Conservation (phyloP, 2,888 invertebrate species). For the Plusia festucae region DNA sequence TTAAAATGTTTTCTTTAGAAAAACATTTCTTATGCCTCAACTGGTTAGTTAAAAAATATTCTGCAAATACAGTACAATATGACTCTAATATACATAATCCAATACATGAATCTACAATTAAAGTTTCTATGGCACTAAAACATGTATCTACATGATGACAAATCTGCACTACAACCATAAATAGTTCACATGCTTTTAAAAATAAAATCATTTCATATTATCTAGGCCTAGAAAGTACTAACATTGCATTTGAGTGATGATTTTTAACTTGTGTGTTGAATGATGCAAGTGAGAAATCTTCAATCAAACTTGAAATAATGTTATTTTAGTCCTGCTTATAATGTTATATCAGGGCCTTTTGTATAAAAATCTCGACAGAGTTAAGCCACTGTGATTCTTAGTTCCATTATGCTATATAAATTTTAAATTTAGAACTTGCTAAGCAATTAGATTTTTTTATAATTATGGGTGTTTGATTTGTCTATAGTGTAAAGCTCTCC, state of each 20-base stretch:
- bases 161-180: background rate
- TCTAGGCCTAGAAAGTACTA: background rate
- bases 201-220: background rate
- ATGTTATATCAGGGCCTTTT: no score
- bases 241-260: background rate
- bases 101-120: background rate
- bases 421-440: no score
- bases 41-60: background rate
- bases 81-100: background rate
- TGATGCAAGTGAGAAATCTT: background rate
- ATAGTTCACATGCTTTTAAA: background rate
- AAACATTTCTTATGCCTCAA: background rate
- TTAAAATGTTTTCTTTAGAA: background rate
- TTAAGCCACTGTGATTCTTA: no score
- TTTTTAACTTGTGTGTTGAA: background rate
- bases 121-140: background rate
- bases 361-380: no score
- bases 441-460: no score
- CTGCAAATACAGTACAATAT: no score
- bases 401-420: no score
- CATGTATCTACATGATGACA: constrained; percentile 4
- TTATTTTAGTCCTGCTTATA: background rate
- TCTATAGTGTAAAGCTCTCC: no score
- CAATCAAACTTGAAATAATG: background rate
- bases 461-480: no score